Base-by-base conservation (phyloP, 2,888 invertebrate species). In the Sinotaia quadrata region DNA sequence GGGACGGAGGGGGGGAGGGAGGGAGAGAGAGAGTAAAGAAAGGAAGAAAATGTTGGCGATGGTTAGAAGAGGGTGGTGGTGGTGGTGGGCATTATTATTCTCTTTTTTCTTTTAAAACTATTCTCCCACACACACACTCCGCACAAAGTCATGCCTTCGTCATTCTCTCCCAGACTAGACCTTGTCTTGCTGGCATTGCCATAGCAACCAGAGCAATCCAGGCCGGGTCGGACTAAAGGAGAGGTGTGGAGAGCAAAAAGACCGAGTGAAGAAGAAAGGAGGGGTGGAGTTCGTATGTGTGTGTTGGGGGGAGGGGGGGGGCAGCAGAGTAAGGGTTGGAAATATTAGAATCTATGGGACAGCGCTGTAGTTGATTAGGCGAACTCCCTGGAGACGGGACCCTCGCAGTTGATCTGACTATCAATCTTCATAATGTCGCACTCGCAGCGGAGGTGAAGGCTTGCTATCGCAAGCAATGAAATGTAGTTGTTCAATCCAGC, bases 331-430 rank as follows among this genome's bases (percentile, higher is more conserved):
- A 34, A 18, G 51, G 51, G 37, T 24, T 27, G 37, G 63, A 51
- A 41, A 37, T 65, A 52, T 56, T 65, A 54, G 41, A 65, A 56
- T 65, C 65, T 65, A 65, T 33, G 54, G n/a, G 61, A 61, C 61
- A 51, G 61, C 51, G 61, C 61, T 61, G 47, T 65, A 54, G 54
- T 56, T 65, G 65, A 65, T 65, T 65, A 65, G 65, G 65, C 65
- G 41, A 41, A 56, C 44, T 15, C 44, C 21, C 56, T n/a, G 31
- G 65, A 37, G 56, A 56, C 44, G 44, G 37, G 27, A 41, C 56
- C 31, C 56, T 52, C 54, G 44, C 56, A 44, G 54, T 56, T 65
- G 65, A 56, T 65, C 65, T 65, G 31, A 10, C 65, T 41, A 56
- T 65, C 65, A 52, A 56, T 65, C 65, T 65, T 56, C 65, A 65